Base-by-base conservation (phyloP, 2,888 invertebrate species). In the Dicranocentrus wangi region DNA sequence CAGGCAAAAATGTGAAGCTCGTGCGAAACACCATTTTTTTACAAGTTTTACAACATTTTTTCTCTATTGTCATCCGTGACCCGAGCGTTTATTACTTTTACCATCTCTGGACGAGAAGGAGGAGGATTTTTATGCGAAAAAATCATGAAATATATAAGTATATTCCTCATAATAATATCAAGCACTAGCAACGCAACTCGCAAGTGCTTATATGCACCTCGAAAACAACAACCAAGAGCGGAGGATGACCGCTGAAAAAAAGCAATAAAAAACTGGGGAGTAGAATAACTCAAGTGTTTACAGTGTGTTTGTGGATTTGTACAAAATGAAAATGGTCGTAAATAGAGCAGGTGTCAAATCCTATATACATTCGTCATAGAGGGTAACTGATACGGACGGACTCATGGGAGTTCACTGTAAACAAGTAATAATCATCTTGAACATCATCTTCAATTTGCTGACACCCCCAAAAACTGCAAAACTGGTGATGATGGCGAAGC, bases 331-430 rank as follows among this genome's bases (percentile, higher is more conserved):
- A 23, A 55, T 23, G n/a, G 13, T 61, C 61, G 61, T 69, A 69
- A 77, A 77, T 77, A 69, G 76, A 77, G 76, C 76, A 77, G 76
- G 76, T 77, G 76, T 77, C 69, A 77, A 69, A 58, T 53, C 43
- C 55, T 2, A 19, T 42, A 61, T 19, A 32, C 19, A 5, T 53
- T 32, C 32, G 10, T 32, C 32, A 32, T 32, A 51, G 51, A 17
- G 51, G 19, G n/a, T n/a, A n/a, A n/a, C n/a, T 19, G 19, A 17
- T 51, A 51, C 21, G 7, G n/a, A n/a, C n/a, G n/a, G n/a, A n/a
- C 21, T 68, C 69, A 28, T 69, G 61, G 68, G 60, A 68, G 76
- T 68, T 77, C 32, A 42, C 17, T 21, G 42, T 51, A 51, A 27
- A 60, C 65, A 21, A 43, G 42, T 65, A 65, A 42, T 65, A 65